phyloP scores from a whole-genome alignment of 1,140 invertebrate genomes.

The Calephelis nemesis region DNA sequence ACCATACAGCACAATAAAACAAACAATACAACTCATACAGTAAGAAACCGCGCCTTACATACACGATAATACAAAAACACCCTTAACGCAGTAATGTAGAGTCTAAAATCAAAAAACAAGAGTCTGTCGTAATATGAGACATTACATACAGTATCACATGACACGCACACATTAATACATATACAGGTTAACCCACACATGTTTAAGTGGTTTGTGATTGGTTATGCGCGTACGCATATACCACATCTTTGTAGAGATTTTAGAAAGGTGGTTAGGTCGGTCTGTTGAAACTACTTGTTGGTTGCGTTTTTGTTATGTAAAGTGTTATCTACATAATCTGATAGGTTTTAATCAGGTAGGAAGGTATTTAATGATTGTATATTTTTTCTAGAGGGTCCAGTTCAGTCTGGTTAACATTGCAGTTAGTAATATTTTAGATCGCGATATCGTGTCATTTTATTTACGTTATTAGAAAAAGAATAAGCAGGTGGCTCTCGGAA shows the following conservation, averaged over 20 bases:
- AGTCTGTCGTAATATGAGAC: conserved; percentile 44
- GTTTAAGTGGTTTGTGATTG: conserved; percentile 35
- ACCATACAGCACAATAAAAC: conserved; percentile 19
- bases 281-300: conserved; percentile 47
- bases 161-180: conserved; percentile 41
- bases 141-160: conserved; percentile 50
- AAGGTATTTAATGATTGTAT: conserved; percentile 10
- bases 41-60: conserved; percentile 10
- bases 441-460: no score
- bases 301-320: conserved; percentile 49
- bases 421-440: no score
- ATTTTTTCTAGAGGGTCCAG: conserved; percentile 3
- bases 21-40: conserved; percentile 24
- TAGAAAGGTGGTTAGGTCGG: conserved; percentile 60
- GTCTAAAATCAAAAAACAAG: conserved; percentile 32
- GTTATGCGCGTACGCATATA: conserved; percentile 58
- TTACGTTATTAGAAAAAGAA: no score
- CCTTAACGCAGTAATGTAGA: conserved; percentile 21
- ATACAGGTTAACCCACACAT: conserved; percentile 41
- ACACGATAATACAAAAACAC: not conserved
- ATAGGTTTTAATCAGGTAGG: conserved; percentile 16
- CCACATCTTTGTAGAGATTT: conserved; percentile 69
- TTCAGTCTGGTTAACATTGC: no score
- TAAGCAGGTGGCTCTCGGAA: no score
- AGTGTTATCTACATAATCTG: conserved; percentile 24